Evolutionary conservation across 2,888 invertebrate genomes (phyloP).

Genomic region (Apotomis capreana): DNA sequence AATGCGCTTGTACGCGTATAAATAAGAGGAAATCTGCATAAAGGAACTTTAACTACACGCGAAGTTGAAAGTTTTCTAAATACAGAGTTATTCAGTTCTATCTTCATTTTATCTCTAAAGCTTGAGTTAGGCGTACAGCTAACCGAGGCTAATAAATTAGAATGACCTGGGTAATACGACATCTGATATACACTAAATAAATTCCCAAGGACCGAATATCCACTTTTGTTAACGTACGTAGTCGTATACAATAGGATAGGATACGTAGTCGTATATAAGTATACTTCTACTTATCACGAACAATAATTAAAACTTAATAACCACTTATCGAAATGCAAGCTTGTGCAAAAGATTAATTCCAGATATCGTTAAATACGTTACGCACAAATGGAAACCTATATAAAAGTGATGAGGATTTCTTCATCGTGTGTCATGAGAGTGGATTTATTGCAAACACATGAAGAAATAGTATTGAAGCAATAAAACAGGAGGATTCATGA

Average conservation of each 20-base stretch:
- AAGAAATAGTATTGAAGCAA: constrained; percentile 71
- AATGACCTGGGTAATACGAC: constrained; percentile 49
- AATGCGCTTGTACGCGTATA: background rate
- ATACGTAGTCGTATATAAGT: too few relatives aligned
- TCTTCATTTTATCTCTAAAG: constrained; percentile 48
- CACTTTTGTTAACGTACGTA: background rate
- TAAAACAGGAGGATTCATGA: constrained; percentile 70
- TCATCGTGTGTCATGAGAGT: constrained; percentile 47
- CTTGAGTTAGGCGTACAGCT: constrained; percentile 41
- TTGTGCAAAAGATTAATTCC: background rate
- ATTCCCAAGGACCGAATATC: constrained; percentile 30
- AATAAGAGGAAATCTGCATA: constrained; percentile 16
- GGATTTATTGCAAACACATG: constrained; percentile 60
- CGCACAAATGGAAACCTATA: constrained; percentile 1
- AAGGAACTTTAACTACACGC: constrained; percentile 48
- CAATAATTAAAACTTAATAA: constrained; percentile 1
- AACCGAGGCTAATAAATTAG: constrained; percentile 40
- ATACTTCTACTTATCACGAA: background rate
- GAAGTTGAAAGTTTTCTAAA: constrained; percentile 58
- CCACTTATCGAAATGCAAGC: background rate
- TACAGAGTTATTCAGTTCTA: constrained; percentile 61
- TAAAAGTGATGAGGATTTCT: background rate
- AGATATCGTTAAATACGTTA: constrained; percentile 2
- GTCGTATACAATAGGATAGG: too few relatives aligned
- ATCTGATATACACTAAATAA: constrained; percentile 41